A percentile compares a stretch with the other conserved stretches of the same genome.
Conservation (phyloP, 2,797 vertebrate species). For the Urocyon cinereoargenteus region DNA sequence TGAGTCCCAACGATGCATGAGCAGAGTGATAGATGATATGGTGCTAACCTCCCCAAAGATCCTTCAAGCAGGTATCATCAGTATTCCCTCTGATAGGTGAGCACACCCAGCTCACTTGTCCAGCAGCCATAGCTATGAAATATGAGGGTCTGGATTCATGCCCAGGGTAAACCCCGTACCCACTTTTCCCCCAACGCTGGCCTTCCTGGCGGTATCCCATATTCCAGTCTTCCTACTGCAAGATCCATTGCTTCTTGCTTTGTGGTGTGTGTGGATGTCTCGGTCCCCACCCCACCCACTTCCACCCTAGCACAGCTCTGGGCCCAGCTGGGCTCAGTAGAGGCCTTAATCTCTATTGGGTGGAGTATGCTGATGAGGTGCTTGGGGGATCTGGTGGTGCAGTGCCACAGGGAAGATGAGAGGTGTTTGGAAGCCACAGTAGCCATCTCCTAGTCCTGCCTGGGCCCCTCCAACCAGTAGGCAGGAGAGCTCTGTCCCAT, state of each 20-base stretch:
- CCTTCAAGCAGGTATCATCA: too few relatives aligned
- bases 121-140: not conserved
- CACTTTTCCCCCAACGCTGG: rapidly evolving
- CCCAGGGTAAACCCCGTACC: rapidly evolving
- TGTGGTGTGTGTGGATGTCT: rapidly evolving
- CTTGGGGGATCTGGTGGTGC: not conserved
- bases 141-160: not conserved
- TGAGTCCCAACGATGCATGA: not conserved
- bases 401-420: not conserved
- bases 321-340: not conserved
- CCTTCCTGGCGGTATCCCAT: not conserved
- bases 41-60: not conserved
- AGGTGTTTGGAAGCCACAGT: rapidly evolving
- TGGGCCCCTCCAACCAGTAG: not conserved
- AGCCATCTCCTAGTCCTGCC: not conserved
- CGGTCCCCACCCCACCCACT: not conserved
- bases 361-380: not conserved
- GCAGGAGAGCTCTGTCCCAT: rapidly evolving
- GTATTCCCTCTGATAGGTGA: not conserved
- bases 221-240: not conserved
- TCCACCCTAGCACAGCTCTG: not conserved
- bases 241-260: not conserved
- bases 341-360: constrained; percentile 15
- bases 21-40: not conserved
- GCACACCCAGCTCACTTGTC: not conserved